Conservation (phyloP, 2,888 invertebrate species). For the Magallana nippona region DNA sequence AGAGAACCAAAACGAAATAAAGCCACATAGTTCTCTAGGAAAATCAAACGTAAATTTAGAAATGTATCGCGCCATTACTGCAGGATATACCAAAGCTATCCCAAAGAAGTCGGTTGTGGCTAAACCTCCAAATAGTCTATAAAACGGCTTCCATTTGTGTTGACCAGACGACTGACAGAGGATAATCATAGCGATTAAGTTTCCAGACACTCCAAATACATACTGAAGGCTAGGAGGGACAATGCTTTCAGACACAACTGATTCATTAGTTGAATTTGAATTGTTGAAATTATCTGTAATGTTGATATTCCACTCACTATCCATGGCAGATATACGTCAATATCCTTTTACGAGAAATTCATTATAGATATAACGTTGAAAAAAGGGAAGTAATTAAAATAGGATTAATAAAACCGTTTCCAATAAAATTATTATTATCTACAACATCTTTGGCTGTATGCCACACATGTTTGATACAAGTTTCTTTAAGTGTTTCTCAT, state of each 20-base stretch:
- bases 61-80: background rate
- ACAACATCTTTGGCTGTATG: too few relatives aligned
- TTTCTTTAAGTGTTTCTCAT: too few relatives aligned
- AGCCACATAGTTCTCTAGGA: background rate
- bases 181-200: background rate
- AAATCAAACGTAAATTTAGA: constrained; percentile 4
- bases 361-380: too few relatives aligned
- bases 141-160: constrained; percentile 28
- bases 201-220: constrained; percentile 23
- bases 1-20: background rate
- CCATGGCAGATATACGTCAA: too few relatives aligned
- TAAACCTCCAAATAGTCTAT: constrained; percentile 10
- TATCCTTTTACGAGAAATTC: too few relatives aligned
- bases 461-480: too few relatives aligned
- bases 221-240: background rate
- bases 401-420: too few relatives aligned
- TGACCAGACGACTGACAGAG: background rate
- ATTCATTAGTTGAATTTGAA: background rate
- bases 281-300: background rate
- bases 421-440: too few relatives aligned
- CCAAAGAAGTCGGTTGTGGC: constrained; percentile 16
- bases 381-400: too few relatives aligned
- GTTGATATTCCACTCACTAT: background rate
- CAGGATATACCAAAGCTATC: background rate
- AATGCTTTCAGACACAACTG: constrained; percentile 17